Evolutionary conservation across 2,113 vertebrate genomes (phyloP), one percentile per base, ranked within the genome.

Genomic region (Barbus barbus): DNA sequence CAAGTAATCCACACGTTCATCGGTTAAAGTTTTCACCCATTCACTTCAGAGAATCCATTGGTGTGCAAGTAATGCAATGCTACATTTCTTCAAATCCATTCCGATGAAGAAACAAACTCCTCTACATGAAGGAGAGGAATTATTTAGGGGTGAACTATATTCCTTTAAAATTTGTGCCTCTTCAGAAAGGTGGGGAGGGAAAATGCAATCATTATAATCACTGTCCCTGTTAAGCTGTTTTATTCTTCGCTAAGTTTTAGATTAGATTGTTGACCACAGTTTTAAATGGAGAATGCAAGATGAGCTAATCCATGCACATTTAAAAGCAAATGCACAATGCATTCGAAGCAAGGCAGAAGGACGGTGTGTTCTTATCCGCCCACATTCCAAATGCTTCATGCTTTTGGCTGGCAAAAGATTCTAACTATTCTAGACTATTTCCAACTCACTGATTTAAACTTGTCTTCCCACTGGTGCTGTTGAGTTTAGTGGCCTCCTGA

Each of bases 401-500:
- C 81, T 75, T 80, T 67, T 65, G 81, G 31, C 81, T 83, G 85
- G 61, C 69, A 26, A 61, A 72, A 26, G 36, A 60, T 48, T 46
- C n/a, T n/a, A n/a, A n/a, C n/a, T n/a, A n/a, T n/a, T n/a, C n/a
- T n/a, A n/a, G 78, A 1, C 78, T 41, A 67, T 69, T 82, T 84
- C 48, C 51, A 12, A 72, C 78, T 74, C 2, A 46, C 73, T 56
- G 76, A 38, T 77, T 24, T 84, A 36, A 36, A 69, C 51, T 83
- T 77, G 36, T 65, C n/a, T 5, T 71, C 65, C 58, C 24, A 8
- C 72, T 82, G 77, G 83, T 63, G 67, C 5, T 6, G 73, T 83
- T 85, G 51, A 56, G 86, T 74, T 85, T 14, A 69, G 77, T 78
- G 75, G 56, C 84, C 84, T 88, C 91, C 87, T 89, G 65, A 60